These are phyloP conservation scores for Scomberomorus guttatus DNA, from an alignment of 2,797 vertebrate genomes.

Conservation along the genomic window DNA sequence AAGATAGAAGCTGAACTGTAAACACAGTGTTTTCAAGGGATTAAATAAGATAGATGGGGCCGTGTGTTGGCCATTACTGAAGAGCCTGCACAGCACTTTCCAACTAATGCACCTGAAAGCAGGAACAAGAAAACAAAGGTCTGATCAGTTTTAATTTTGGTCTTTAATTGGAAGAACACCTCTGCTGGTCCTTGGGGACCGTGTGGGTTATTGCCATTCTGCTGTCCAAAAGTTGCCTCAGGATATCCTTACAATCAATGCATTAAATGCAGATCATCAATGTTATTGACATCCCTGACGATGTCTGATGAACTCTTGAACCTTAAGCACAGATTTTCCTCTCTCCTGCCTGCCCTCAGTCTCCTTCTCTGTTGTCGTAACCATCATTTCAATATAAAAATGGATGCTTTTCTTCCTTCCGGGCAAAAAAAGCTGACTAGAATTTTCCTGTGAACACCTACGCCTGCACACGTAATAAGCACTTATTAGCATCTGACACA, in stretches of 20 bases:
- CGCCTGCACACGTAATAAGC: background rate
- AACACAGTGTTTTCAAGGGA: slow-evolving; percentile 58
- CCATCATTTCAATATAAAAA: slow-evolving; percentile 11
- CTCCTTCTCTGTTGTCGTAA: background rate
- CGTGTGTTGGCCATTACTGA: slow-evolving; percentile 67
- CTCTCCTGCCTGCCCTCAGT: background rate
- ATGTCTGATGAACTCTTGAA: slow-evolving; percentile 46
- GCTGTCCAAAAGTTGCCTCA: slow-evolving; percentile 22
- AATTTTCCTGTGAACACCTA: background rate
- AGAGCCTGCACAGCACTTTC: slow-evolving; percentile 77
- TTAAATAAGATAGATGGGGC: slow-evolving; percentile 81
- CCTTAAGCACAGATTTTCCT: slow-evolving; percentile 16
- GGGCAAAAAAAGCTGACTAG: background rate
- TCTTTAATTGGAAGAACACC: slow-evolving; percentile 55
- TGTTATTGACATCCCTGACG: slow-evolving; percentile 39
- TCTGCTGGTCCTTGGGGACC: slow-evolving; percentile 1
- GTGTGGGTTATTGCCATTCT: slow-evolving; percentile 10
- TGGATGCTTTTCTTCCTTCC: background rate
- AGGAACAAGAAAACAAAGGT: slow-evolving; percentile 47
- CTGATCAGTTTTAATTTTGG: slow-evolving; percentile 55
- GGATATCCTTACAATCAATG: slow-evolving; percentile 16
- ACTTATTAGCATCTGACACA: slow-evolving; percentile 9
- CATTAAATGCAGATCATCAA: slow-evolving; percentile 28
- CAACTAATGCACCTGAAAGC: slow-evolving; percentile 57
- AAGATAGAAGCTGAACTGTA: slow-evolving; percentile 50